phyloP scores from a whole-genome alignment of 1,140 invertebrate genomes.

The Semibalanus balanoides region DNA sequence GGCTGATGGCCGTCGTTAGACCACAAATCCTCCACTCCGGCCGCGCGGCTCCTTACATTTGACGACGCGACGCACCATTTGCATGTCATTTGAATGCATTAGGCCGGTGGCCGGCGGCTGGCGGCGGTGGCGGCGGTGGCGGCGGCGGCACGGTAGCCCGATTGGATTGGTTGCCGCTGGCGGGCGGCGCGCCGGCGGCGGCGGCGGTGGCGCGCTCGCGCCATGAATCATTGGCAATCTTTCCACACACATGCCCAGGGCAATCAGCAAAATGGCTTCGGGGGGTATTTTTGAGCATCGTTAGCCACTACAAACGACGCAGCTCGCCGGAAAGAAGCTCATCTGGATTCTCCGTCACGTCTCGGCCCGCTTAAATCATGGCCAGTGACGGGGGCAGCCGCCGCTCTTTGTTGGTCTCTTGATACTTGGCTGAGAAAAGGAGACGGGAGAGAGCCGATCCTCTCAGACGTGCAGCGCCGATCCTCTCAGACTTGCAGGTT shows the following conservation, averaged over 20 bases:
- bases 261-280: neutral
- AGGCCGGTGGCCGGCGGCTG: neutral
- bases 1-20: neutral
- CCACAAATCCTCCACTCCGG: neutral
- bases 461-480: too few species aligned
- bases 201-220: too few species aligned
- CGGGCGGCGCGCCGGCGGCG: too few species aligned
- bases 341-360: neutral
- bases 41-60: neutral
- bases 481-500: too few species aligned
- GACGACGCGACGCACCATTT: neutral
- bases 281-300: neutral
- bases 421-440: neutral
- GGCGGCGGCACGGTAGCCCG: too few species aligned
- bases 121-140: too few species aligned
- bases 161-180: neutral
- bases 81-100: neutral
- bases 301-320: neutral
- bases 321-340: neutral
- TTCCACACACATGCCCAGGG: neutral
- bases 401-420: neutral
- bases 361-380: neutral
- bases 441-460: too few species aligned
- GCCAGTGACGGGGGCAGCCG: too few species aligned
- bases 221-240: constrained; percentile 2